Evolutionary conservation across 1,140 invertebrate species (phyloP), one percentile per base, ranked within the genome.

Genomic region (Drosophila trapezifrons): DNA sequence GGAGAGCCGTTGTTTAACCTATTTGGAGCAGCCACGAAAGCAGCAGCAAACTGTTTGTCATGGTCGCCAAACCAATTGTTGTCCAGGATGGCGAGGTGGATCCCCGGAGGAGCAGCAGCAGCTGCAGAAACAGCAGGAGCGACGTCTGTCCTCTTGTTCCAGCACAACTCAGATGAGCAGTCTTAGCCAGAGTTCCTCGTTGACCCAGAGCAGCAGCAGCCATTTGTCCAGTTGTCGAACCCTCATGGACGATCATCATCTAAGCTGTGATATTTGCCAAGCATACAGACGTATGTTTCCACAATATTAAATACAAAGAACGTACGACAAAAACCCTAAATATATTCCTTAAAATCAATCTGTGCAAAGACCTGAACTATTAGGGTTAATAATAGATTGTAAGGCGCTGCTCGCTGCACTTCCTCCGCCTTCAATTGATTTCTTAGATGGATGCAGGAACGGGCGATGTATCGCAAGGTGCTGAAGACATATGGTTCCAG

Each of bases 401-500:
- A 92, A 17, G 91, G 91, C n/a, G 76, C 73, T 6, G 90, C 91
- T 8, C 80, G 78, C 13, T 74, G 47, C 9, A 77, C 35, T 22
- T 90, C 77, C 10, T 80, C 55, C 1, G 35, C 45, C 13, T 49
- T 38, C 18, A 92, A 38, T 47, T 71, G 51, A 29, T 89, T 81
- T 5, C 91, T 64, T 3, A 82, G 46, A 10, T 71, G 46, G 18
- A 92, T 78, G 56, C 84, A 90, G 38, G 75, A 57, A 9, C 91
- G 79, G 4, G 79, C 91, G 22, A 92, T 90, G 7, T 73, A 76
- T 0, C 91, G 74, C 52, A 92, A 52, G 0, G 85, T 90, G 55
- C 87, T 91, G 32, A 78, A 90, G 15, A 92, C 90, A 57, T 90
- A 51, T 1, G 91, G 91, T 59, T 91, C 91, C 37, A 92, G 54